Evolutionary conservation across 1,140 invertebrate species (phyloP).

Genomic region (Oryctes rhinoceros): DNA sequence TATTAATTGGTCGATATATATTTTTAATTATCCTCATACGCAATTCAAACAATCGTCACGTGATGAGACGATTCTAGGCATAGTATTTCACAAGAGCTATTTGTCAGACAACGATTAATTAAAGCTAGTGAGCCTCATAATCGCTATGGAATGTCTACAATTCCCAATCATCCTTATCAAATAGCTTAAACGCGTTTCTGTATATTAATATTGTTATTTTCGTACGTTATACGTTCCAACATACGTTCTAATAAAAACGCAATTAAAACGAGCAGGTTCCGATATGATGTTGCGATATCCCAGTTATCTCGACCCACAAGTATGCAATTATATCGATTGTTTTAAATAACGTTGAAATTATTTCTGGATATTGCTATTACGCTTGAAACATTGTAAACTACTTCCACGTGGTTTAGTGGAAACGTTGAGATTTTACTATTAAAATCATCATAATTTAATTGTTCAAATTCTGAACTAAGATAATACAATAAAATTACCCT

Average conservation of each 20-base stretch:
- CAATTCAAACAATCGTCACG: no score
- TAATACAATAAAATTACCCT: no score
- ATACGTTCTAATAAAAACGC: background rate
- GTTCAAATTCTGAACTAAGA: no score
- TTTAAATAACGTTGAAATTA: background rate
- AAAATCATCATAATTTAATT: no score
- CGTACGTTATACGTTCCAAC: background rate
- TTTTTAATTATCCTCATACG: no score
- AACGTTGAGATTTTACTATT: no score
- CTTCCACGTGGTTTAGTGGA: background rate
- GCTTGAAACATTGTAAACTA: background rate
- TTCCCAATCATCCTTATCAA: background rate
- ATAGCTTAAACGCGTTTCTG: background rate
- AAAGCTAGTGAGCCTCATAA: background rate
- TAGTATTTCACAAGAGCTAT: background rate
- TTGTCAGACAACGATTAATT: background rate
- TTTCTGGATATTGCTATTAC: background rate
- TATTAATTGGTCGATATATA: no score
- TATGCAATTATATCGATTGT: background rate
- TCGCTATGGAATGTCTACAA: conserved; percentile 1
- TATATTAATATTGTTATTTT: background rate
- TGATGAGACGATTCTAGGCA: background rate
- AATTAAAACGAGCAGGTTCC: background rate
- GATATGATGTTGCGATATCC: background rate
- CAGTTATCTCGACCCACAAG: background rate